Evolutionary conservation across 2,797 vertebrate species (phyloP), one percentile per base, ranked within the genome.

Genomic region (Bradypodion pumilum): DNA sequence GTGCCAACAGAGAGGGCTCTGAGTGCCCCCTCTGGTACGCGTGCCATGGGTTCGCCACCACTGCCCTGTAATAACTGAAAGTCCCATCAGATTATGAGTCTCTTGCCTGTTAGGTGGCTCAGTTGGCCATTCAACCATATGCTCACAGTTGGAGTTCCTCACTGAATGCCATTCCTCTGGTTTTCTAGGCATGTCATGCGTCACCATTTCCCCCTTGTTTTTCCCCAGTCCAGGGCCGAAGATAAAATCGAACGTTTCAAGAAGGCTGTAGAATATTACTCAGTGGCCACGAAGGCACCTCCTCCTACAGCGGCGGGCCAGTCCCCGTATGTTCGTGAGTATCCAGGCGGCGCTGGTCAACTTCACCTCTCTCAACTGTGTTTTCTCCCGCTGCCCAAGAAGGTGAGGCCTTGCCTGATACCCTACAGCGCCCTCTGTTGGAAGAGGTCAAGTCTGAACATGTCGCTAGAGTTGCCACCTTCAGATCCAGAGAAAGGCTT

Each of bases 231-330:
- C 89, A 97, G 97, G 84, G 98, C 96, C 92, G 98, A 98, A 96
- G 98, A 98, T 94, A 98, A 98, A 92, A 97, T 98, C 82, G 96
- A 97, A 82, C 95, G 97, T 81, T 98, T 98, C 95, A 98, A 98
- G 93, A 98, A 98, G 94, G 98, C 98, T 86, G 98, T 98, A 94
- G 97, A 98, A 85, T 98, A 98, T 93, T 98, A 98, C 94, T 98
- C 98, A 68, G 96, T 96, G 86, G 97, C 97, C 94, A 97, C 96
- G 94, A 98, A 98, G 94, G 96, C 97, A 66, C 96, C 97, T 90
- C 96, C 97, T 90, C 96, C 97, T 15, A 95, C 97, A 74, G 97
- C 95, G 93, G 94, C 97, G 95, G 97, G 97, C 89, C 96, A 97
- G 79, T 95, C 97, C 84, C 94, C 97, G 63, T 97, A 97, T 94